Evolutionary conservation across 2,888 invertebrate species (phyloP), one percentile per base, ranked within the genome.

Genomic region (Peribatodes rhomboidaria): DNA sequence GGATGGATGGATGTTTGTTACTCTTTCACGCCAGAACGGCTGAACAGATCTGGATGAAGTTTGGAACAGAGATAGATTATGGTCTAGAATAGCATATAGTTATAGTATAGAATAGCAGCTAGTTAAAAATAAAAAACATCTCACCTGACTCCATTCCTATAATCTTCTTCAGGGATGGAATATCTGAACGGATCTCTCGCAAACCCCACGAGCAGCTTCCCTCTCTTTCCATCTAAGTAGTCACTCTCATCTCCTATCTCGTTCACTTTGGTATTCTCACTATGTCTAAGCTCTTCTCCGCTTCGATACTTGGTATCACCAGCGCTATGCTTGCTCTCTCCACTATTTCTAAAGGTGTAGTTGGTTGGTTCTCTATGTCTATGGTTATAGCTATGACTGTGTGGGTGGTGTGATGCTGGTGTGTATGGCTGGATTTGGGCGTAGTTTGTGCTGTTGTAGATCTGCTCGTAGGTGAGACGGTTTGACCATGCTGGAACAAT

Each of bases 141-240:
- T 80, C 70, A 90, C 92, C 92, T 89, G 10, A 89, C 86, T 33
- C 92, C 92, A 66, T 86, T 88, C 13, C 73, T 69, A 71, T 87
- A 92, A 62, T 92, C 91, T 7, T 82, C 82, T 27, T 87, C 87
- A 0, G 90, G 91, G 16, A 93, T 77, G 0, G 92, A 92, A 71
- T 84, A 85, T 65, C 92, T 84, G 61, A 85, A 93, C 0, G 92
- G 92, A 67, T 92, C 92, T 42, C 84, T 85, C 0, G 91, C 87
- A 44, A 91, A 88, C 0, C 91, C 92, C 0, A 92, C 87, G 39
- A 92, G 71, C 0, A 91, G 78, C 9, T 83, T 82, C 31, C 70
- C 65, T 57, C 78, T 77, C 13, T 66, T 76, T 37, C 74, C 69
- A 22, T 70, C 70, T 65, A 65, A 11, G 44, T 65, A 65, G 10